Evolutionary conservation across 1,140 invertebrate genomes (phyloP).

Genomic region (Rhagoletis zephyria): DNA sequence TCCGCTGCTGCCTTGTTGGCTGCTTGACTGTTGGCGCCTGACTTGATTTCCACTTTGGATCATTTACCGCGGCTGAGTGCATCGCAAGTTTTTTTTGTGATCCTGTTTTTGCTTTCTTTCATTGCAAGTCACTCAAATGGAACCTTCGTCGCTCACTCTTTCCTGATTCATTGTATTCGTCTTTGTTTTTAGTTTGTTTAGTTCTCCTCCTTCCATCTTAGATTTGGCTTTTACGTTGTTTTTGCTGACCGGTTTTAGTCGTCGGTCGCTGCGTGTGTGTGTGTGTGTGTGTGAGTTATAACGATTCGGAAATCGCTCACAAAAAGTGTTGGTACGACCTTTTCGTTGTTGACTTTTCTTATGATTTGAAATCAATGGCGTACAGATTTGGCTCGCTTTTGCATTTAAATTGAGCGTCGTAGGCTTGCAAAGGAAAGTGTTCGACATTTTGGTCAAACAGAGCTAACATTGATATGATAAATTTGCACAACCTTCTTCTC

Average conservation of each 20-base stretch:
- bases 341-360: constrained; percentile 47
- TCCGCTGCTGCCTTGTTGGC: background rate
- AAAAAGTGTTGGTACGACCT: constrained; percentile 18
- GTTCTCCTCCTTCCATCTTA: background rate
- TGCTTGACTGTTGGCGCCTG: constrained; percentile 8
- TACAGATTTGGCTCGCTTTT: constrained; percentile 19
- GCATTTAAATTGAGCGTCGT: constrained; percentile 2
- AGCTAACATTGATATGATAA: background rate
- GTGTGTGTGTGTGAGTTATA: too few relatives aligned
- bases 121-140: constrained; percentile 7
- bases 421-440: background rate
- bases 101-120: background rate
- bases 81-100: background rate
- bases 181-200: background rate
- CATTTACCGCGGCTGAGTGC: constrained; percentile 5
- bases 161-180: background rate
- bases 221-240: background rate
- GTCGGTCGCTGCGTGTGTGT: background rate
- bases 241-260: background rate
- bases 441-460: background rate
- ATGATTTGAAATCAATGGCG: constrained; percentile 40
- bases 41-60: constrained; percentile 35
- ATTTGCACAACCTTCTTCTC: background rate
- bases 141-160: background rate
- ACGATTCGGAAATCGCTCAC: background rate